A percentile compares a stretch with the other conserved stretches of the same genome.
Conservation (phyloP, 2,113 vertebrate genomes). For the Pao palembangensis region DNA sequence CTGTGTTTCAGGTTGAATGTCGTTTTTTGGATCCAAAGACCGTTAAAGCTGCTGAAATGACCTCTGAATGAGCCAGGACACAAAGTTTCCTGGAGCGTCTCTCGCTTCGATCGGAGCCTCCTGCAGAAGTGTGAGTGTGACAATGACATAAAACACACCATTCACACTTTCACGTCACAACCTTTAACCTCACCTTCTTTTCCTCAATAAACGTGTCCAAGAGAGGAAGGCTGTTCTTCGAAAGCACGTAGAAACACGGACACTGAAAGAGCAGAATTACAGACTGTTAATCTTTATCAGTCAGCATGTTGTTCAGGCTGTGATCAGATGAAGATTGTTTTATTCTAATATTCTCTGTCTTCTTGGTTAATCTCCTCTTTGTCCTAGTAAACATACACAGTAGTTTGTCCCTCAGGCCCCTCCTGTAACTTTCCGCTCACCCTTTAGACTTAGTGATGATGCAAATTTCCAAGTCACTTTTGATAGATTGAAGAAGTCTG, state of each 20-base stretch:
- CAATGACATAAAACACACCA: neutral
- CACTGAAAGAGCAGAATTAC: conserved; percentile 60
- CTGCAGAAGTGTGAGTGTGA: conserved; percentile 32
- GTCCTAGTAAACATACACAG: no score
- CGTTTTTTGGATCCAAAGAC: neutral
- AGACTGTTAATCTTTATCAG: no score
- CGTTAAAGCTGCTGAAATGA: conserved; percentile 19
- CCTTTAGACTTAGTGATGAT: no score
- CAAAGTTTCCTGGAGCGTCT: conserved; percentile 79
- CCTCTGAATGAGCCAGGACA: conserved; percentile 78
- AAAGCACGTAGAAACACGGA: conserved; percentile 79
- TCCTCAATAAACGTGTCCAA: conserved; percentile 75
- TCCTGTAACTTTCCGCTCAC: no score
- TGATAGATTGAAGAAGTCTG: no score
- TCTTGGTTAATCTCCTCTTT: no score
- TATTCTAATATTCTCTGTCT: no score
- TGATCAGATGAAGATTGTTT: no score
- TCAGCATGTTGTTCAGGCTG: no score
- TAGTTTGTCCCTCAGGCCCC: no score
- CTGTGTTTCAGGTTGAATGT: neutral
- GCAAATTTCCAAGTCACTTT: no score
- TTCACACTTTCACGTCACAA: neutral
- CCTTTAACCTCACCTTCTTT: conserved; percentile 66
- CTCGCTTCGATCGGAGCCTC: conserved; percentile 64
- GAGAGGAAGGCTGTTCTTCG: conserved; percentile 67